These are phyloP conservation scores for Pangasius djambal DNA, from an alignment of 2,797 vertebrate species.

Conservation along the genomic window DNA sequence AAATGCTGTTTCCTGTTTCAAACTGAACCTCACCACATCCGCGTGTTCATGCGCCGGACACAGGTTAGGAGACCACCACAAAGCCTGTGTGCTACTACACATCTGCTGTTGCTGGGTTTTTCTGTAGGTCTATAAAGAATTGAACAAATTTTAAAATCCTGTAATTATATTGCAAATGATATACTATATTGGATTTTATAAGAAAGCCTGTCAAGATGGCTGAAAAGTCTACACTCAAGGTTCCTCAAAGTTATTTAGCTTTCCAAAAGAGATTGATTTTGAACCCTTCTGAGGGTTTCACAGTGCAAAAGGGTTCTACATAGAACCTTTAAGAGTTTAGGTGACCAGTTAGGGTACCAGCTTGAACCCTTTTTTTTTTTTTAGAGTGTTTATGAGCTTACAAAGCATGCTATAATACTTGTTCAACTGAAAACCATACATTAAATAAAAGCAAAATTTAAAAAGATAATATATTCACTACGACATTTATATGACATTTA, in stretches of 20 bases:
- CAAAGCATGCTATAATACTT: not conserved
- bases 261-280: not conserved
- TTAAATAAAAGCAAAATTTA: not conserved
- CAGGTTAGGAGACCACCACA: constrained; percentile 50
- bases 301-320: not conserved
- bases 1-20: constrained; percentile 55
- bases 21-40: constrained; percentile 55
- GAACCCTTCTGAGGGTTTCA: not conserved
- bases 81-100: constrained; percentile 14
- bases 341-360: not conserved
- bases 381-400: not conserved
- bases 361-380: not conserved
- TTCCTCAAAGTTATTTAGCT: not conserved
- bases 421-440: not conserved
- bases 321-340: not conserved
- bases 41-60: constrained; percentile 43
- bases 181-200: not conserved
- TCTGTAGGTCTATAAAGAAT: not conserved
- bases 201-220: not conserved
- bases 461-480: not conserved
- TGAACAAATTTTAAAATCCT: not conserved
- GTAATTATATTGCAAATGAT: not conserved
- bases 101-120: not conserved
- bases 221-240: not conserved
- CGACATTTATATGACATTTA: not conserved